Evolutionary conservation across 2,113 vertebrate species (phyloP).

Genomic region (Zeus faber): DNA sequence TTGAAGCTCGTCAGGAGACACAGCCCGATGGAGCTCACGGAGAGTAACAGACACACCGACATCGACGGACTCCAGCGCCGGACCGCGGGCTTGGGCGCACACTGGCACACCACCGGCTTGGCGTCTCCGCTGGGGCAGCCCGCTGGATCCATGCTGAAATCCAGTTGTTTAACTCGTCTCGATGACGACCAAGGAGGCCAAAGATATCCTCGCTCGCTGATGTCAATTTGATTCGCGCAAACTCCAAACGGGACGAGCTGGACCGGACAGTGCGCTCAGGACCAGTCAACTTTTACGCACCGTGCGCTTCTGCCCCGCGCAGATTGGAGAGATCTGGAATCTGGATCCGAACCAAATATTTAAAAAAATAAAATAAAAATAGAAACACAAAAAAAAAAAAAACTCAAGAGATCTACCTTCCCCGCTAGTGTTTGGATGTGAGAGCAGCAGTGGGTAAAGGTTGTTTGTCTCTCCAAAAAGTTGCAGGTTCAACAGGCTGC

Average conservation of each 20-base stretch:
- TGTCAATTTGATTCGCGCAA: too few species aligned
- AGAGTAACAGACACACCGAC: constrained; percentile 77
- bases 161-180: constrained; percentile 18
- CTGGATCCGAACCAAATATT: too few species aligned
- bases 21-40: constrained; percentile 76
- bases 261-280: too few species aligned
- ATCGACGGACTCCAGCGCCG: constrained; percentile 60
- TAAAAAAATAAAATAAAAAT: too few species aligned
- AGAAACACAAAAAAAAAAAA: too few species aligned
- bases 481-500: constrained; percentile 35
- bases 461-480: constrained; percentile 51
- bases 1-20: constrained; percentile 84
- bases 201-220: too few species aligned
- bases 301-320: constrained; percentile 16
- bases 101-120: constrained; percentile 51
- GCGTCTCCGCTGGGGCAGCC: constrained; percentile 39
- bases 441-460: constrained; percentile 30
- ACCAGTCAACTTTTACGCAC: too few species aligned
- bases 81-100: constrained; percentile 39
- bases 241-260: too few species aligned
- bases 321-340: constrained; percentile 40
- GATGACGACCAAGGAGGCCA: constrained; percentile 10
- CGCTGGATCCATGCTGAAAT: constrained; percentile 60
- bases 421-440: constrained; percentile 28
- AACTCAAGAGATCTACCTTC: too few species aligned